Base-by-base conservation (phyloP, 2,797 vertebrate species). In the Characodon lateralis region DNA sequence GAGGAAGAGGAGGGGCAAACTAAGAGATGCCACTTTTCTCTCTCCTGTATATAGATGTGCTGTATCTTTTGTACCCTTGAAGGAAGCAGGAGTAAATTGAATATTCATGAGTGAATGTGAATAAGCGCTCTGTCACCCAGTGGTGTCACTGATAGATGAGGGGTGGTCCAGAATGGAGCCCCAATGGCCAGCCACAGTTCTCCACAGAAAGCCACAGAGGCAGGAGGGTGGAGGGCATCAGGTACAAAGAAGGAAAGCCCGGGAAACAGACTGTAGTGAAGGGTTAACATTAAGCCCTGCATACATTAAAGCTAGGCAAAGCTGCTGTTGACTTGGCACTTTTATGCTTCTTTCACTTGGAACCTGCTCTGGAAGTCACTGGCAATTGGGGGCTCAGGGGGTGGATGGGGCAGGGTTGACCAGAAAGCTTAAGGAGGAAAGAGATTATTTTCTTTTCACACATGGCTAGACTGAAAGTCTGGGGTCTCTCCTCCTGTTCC, bases 131-230 rank as follows among this genome's bases (percentile, higher is more conserved):
- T 97, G 97, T 97, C 97, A 96, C 94, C 91, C 86, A 81, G 90
- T 83, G 81, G 89, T 94, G 96, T 96, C 97, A 95, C 95, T 98
- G 97, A 97, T 96, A 95, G 95, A 97, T 97, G 92, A 95, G 94
- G 82, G 89, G 87, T 93, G 88, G 93, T 95, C 94, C 91, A 89
- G 80, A 82, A 31, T 72, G 87, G 86, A 77, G 72, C 93, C 94
- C 94, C 92, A 86, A 87, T 90, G 86, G 78, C 87, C 76, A 87
- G 83, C 86, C 59, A 74, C 35, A 5, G 78, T 69, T 90, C 91
- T 91, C 93, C 89, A 85, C 77, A 93, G 94, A 91, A 89, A 91
- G 87, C 83, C 83, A 79, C 41, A 6, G 58, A 70, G 43, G 76
- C 14, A 22, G 71, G 58, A 48, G 59, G 61, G 70, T 46, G 24